phyloP scores from a whole-genome alignment of 2,888 invertebrate genomes.

The Penaeus monodon region DNA sequence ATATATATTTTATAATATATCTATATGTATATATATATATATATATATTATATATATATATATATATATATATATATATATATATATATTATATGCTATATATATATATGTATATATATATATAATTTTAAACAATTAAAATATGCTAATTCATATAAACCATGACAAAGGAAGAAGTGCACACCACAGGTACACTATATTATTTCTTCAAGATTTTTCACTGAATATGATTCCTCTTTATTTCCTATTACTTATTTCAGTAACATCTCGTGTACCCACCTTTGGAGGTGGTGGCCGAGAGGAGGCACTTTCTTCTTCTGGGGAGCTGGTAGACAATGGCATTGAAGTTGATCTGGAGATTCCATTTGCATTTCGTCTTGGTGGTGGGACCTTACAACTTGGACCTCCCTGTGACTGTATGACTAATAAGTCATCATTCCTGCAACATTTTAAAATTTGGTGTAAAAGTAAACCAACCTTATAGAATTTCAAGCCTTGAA shows the following conservation, averaged over 20 bases:
- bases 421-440: constrained; percentile 51
- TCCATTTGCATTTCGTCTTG: constrained; percentile 20
- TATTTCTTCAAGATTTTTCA: no score
- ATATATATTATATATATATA: no score
- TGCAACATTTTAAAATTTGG: neutral
- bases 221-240: no score
- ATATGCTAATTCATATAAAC: no score
- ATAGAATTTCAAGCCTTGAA: neutral
- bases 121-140: no score
- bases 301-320: constrained; percentile 37
- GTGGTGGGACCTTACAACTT: neutral
- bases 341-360: constrained; percentile 44
- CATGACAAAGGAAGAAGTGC: no score
- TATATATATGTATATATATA: no score
- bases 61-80: no score
- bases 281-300: constrained; percentile 48
- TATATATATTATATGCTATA: no score
- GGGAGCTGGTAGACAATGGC: constrained; percentile 35
- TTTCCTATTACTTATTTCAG: neutral
- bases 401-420: constrained; percentile 22
- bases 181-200: no score
- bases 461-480: neutral
- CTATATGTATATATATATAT: no score
- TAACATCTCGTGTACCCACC: constrained; percentile 4
- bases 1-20: no score